Evolutionary conservation across 1,140 invertebrate genomes (phyloP).

Genomic region (Drosophila takahashii): DNA sequence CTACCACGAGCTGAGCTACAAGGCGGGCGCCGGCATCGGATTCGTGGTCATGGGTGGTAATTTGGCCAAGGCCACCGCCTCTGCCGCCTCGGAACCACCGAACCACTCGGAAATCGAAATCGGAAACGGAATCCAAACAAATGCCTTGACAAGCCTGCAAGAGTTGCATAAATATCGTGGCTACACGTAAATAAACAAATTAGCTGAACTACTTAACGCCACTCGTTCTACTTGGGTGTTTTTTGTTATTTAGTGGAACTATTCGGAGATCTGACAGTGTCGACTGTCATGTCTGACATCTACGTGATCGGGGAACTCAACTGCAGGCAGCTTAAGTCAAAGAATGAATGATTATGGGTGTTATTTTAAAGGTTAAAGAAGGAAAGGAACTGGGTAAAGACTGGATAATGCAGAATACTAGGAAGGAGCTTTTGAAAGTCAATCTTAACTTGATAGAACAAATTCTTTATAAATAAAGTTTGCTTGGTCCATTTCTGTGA

Average conservation of each 20-base stretch:
- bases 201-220: background rate
- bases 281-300: slow-evolving; percentile 35
- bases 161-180: slow-evolving; percentile 55
- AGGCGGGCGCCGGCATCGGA: slow-evolving; percentile 72
- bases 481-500: too few relatives aligned
- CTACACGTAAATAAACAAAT: slow-evolving; percentile 44
- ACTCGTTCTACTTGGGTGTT: slow-evolving; percentile 24
- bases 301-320: slow-evolving; percentile 31
- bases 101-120: slow-evolving; percentile 30
- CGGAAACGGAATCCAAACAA: slow-evolving; percentile 41
- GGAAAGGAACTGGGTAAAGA: too few relatives aligned
- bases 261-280: slow-evolving; percentile 27
- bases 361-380: too few relatives aligned
- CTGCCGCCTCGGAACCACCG: background rate
- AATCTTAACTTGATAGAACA: too few relatives aligned
- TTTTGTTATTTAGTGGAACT: slow-evolving; percentile 11
- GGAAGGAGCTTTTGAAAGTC: too few relatives aligned
- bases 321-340: background rate
- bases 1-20: slow-evolving; percentile 74
- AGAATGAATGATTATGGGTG: background rate
- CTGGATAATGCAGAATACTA: too few relatives aligned
- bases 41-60: slow-evolving; percentile 78
- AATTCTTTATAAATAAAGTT: too few relatives aligned
- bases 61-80: slow-evolving; percentile 54
- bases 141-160: slow-evolving; percentile 42